These are phyloP conservation scores for Podarcis cretensis DNA, from an alignment of 2,113 vertebrate species.

Conservation along the genomic window DNA sequence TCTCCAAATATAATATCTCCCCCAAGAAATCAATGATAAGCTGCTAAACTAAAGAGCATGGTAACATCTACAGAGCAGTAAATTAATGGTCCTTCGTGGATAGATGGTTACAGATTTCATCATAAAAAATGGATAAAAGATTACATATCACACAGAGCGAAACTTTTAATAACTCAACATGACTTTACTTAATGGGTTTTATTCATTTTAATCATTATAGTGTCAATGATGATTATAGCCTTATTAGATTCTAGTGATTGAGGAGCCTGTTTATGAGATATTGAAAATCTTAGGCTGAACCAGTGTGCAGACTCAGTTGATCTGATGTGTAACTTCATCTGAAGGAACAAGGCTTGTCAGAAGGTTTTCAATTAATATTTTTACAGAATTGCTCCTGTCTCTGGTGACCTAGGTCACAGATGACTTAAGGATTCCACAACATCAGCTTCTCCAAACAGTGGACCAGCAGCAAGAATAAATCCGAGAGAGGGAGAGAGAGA, in stretches of 20 bases:
- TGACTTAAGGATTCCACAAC: constrained; percentile 80
- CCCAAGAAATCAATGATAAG: constrained; percentile 87
- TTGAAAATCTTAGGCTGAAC: constrained; percentile 79
- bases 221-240: constrained; percentile 99
- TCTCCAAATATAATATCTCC: constrained; percentile 87
- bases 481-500: constrained; percentile 41
- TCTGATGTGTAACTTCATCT: constrained; percentile 83
- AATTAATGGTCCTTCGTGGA: constrained; percentile 90
- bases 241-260: constrained; percentile 95
- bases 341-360: constrained; percentile 68
- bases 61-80: constrained; percentile 88
- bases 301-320: constrained; percentile 64
- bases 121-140: constrained; percentile 96
- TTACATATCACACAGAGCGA: constrained; percentile 84
- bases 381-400: constrained; percentile 81
- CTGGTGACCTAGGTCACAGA: constrained; percentile 81
- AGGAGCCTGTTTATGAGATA: constrained; percentile 86
- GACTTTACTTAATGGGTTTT: constrained; percentile 99
- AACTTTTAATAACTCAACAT: constrained; percentile 97
- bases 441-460: constrained; percentile 79
- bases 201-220: constrained; percentile 99
- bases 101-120: constrained; percentile 92
- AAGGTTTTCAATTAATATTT: constrained; percentile 81
- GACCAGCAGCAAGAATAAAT: constrained; percentile 65
- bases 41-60: constrained; percentile 89